Conservation (phyloP, 2,797 vertebrate genomes). For the Neopelma chrysocephalum region DNA sequence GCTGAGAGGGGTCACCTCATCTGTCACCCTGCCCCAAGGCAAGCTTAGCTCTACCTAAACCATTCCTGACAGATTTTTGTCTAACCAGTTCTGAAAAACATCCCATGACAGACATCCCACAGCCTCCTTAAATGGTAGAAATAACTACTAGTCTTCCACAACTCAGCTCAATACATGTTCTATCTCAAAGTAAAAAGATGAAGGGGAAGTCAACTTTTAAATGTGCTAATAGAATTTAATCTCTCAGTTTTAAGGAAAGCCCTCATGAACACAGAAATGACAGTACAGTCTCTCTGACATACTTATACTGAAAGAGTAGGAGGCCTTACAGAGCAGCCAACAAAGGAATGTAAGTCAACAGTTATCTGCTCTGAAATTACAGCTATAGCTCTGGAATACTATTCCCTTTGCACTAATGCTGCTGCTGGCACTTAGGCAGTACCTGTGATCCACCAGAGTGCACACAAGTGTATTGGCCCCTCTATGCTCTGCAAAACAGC, state of each 20-base stretch:
- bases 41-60: not conserved
- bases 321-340: not conserved
- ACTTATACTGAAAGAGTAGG: not conserved
- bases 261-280: not conserved
- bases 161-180: not conserved
- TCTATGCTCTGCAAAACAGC: not conserved
- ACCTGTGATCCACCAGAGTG: not conserved
- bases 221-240: not conserved
- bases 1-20: not conserved
- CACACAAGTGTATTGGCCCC: not conserved
- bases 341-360: not conserved
- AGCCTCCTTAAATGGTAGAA: not conserved
- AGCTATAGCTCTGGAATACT: not conserved
- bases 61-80: slow-evolving; percentile 8
- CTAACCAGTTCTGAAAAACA: not conserved
- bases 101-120: not conserved
- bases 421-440: not conserved
- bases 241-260: not conserved
- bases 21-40: not conserved
- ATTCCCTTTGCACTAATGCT: not conserved
- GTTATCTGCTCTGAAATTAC: not conserved
- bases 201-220: not conserved
- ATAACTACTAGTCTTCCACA: not conserved
- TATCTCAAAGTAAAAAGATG: not conserved
- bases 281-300: not conserved